These are phyloP conservation scores for Lophura nycthemera DNA, from an alignment of 2,113 vertebrate species.

Conservation along the genomic window DNA sequence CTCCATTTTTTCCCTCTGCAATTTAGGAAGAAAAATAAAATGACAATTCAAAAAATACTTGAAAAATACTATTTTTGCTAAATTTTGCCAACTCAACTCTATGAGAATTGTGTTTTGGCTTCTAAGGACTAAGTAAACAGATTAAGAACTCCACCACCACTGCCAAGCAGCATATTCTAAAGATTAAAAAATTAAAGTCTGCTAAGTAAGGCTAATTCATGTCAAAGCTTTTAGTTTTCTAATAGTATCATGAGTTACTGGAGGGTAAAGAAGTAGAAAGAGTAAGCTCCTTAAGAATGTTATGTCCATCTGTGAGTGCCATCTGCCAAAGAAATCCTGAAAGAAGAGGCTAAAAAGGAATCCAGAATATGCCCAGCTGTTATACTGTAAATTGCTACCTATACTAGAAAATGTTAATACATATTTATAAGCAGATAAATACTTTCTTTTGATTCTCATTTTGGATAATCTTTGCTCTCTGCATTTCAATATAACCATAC, in stretches of 20 bases:
- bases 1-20: background rate
- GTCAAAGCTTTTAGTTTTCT: conserved; percentile 68
- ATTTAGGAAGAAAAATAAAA: background rate
- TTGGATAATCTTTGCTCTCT: background rate
- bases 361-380: conserved; percentile 65
- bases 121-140: conserved; percentile 58
- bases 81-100: background rate
- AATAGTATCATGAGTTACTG: conserved; percentile 63
- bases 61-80: background rate
- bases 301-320: conserved; percentile 85
- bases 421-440: conserved; percentile 10
- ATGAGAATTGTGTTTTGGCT: conserved; percentile 18
- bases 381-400: conserved; percentile 40
- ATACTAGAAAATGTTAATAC: conserved; percentile 5
- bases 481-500: background rate
- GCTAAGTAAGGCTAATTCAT: conserved; percentile 74
- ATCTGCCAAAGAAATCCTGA: conserved; percentile 78
- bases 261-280: conserved; percentile 74
- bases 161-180: conserved; percentile 30
- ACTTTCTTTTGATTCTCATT: conserved; percentile 22
- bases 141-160: conserved; percentile 38
- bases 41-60: background rate
- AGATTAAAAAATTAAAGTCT: conserved; percentile 74
- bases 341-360: conserved; percentile 57
- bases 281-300: conserved; percentile 86